A percentile compares a stretch with the other conserved stretches of the same genome.
Conservation (phyloP, 23 tunicate genomes). For the Clavelina lepadiformis region DNA sequence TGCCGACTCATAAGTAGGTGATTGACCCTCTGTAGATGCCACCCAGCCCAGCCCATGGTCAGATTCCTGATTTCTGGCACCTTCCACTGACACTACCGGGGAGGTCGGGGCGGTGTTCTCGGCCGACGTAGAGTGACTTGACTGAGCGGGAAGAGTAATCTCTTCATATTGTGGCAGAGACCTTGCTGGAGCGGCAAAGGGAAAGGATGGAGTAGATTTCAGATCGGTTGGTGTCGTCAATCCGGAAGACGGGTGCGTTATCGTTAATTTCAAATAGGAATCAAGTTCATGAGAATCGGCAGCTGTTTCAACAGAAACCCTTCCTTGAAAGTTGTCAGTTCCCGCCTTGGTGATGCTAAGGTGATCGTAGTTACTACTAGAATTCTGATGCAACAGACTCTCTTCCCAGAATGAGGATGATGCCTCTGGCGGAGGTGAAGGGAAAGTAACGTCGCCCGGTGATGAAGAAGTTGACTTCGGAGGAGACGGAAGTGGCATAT, state of each 20-base stretch:
- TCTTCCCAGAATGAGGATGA: background rate
- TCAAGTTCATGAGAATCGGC: too few species aligned
- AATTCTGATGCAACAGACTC: background rate
- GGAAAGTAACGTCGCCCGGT: background rate
- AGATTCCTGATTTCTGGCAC: background rate
- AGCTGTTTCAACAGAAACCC: too few species aligned
- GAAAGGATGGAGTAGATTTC: background rate
- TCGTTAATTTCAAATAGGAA: too few species aligned
- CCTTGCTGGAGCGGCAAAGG: background rate
- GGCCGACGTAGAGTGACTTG: background rate
- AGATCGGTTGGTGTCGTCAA: too few species aligned
- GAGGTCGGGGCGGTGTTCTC: too few species aligned
- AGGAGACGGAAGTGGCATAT: slow-evolving; percentile 44
- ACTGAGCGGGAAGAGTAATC: background rate
- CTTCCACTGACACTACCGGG: background rate
- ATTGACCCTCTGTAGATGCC: background rate
- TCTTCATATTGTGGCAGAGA: background rate
- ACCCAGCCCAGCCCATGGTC: background rate
- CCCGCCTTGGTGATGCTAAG: background rate
- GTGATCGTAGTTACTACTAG: slow-evolving; percentile 12
- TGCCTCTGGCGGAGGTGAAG: slow-evolving; percentile 8
- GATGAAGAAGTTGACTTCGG: background rate
- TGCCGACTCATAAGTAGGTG: background rate
- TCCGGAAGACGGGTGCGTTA: too few species aligned
- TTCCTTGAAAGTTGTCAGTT: background rate